Base-by-base conservation (phyloP, 1,140 invertebrate genomes). In the Macrosteles quadrilineatus region DNA sequence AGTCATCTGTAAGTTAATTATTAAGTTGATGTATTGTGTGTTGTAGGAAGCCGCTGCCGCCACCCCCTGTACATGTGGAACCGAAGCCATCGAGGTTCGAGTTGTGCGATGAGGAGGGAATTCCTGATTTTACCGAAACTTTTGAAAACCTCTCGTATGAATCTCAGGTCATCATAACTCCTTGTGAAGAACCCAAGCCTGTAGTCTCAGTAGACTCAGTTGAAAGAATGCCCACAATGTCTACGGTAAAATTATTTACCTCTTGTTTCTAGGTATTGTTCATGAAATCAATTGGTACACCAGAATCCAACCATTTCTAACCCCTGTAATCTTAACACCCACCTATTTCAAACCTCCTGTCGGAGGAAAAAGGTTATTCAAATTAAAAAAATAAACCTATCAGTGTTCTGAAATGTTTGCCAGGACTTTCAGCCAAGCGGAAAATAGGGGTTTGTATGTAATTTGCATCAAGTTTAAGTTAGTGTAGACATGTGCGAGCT, bases 141-240 rank as follows among this genome's bases (percentile, higher is more conserved):
- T 59, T 59, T 30, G 55, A 59, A 30, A 30, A 59, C 23, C 55
- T 59, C 25, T 59, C 55, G 4, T 59, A 59, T 25, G 55, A 59
- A 6, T 27, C 55, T 9, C 12, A 59, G 25, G 23, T 59, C 9
- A 59, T 59, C 11, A 12, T 29, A 12, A 59, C 12, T 9, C 55
- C 21, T 6, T 12, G 14, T 25, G 27, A 12, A 9, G 55, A 59
- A 4, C 55, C 55, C 1, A 59, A 30, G 25, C 55, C 55, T 25
- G 27, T 59, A 2, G n/a, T 59, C 55, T 21, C 23, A 21, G 55
- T 27, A 12, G 55, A 27, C 25, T 25, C 55, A 4, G n/a, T 50
- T 2, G 55, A 27, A 14, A 59, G 12, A 29, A 25, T 30, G 55
- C 23, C 27, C 55, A 53, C 47, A 53, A 6, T 19, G 21, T 2